Evolutionary conservation across 2,113 vertebrate genomes (phyloP).

Genomic region (Rhabdornis inornatus): DNA sequence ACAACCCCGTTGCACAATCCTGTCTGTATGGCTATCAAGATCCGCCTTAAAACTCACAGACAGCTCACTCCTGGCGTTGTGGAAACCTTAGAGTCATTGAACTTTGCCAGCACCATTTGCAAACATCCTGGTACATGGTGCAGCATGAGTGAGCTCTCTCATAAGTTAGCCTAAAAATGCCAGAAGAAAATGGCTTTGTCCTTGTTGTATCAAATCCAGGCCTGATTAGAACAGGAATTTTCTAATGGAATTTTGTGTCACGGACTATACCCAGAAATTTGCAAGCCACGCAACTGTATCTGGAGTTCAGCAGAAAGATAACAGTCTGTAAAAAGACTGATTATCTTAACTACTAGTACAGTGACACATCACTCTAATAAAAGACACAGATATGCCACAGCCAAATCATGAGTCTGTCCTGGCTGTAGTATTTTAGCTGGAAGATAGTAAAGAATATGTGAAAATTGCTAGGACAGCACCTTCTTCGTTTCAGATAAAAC

Average conservation of each 20-base stretch:
- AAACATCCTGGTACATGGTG: not conserved
- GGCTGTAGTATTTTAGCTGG: not conserved
- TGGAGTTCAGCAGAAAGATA: constrained; percentile 9
- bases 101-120: not conserved
- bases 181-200: not conserved
- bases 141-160: not conserved
- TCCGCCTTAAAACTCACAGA: not conserved
- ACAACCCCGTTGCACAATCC: not conserved
- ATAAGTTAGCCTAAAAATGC: not conserved
- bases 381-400: not conserved
- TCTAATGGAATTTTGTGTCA: not conserved
- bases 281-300: not conserved
- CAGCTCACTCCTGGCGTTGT: not conserved
- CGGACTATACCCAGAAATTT: not conserved
- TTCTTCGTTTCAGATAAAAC: not conserved
- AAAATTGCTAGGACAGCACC: not conserved
- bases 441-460: not conserved
- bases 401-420: not conserved
- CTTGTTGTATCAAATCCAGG: not conserved
- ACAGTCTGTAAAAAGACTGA: not conserved
- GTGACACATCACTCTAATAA: not conserved
- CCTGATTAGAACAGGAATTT: not conserved
- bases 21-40: not conserved
- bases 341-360: not conserved
- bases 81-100: not conserved